Percentiles rank a stretch among this genome's conserved stretches.
Evolutionary conservation across 1,140 invertebrate species (phyloP).

Genomic region (Tigriopus japonicus): DNA sequence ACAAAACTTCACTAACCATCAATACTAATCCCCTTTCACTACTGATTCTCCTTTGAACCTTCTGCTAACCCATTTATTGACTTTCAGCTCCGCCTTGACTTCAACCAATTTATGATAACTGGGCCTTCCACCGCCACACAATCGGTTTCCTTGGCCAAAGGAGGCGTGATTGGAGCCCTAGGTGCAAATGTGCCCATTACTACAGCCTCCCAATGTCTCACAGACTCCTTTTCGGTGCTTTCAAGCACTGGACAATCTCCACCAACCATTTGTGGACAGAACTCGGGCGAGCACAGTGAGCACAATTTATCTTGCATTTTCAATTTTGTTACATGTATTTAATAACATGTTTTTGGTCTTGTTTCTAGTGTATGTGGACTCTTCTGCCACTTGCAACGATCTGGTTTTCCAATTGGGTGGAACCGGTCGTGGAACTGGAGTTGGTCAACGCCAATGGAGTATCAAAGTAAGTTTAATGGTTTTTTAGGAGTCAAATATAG

Average conservation of each 20-base stretch:
- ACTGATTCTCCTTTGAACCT: too few relatives aligned
- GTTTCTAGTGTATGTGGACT: neutral
- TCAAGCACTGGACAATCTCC: neutral
- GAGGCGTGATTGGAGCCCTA: neutral
- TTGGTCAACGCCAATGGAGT: neutral
- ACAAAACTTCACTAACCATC: too few relatives aligned
- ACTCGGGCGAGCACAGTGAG: conserved; percentile 11
- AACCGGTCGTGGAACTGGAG: neutral
- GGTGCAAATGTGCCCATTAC: neutral
- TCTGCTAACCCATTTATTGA: neutral
- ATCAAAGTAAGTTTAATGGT: neutral
- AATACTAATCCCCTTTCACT: too few relatives aligned
- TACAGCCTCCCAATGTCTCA: neutral
- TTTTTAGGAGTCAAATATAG: neutral
- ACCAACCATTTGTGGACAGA: conserved; percentile 5
- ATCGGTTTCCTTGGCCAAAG: neutral
- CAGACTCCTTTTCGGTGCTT: neutral
- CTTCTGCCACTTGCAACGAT: neutral
- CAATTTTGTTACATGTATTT: neutral
- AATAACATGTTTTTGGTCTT: neutral
- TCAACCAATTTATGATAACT: neutral
- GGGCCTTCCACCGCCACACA: neutral
- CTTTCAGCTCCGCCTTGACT: conserved; percentile 4
- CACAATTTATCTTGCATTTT: neutral
- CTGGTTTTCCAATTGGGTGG: neutral